Evolutionary conservation across 2,888 invertebrate genomes (phyloP).

Genomic region (Leuctra nigra): DNA sequence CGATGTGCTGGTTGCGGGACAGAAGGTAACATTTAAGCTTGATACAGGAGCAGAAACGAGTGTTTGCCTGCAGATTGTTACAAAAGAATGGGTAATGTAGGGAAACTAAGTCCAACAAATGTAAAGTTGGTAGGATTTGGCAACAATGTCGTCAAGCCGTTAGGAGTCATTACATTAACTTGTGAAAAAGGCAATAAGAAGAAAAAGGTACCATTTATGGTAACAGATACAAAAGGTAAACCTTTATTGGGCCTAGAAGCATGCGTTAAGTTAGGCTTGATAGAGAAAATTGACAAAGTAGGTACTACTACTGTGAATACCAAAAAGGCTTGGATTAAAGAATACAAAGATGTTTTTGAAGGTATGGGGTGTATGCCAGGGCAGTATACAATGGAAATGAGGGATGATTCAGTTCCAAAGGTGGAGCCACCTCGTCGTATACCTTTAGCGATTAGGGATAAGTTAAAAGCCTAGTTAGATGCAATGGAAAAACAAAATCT

Average conservation of each 20-base stretch:
- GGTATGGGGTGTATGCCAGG: not conserved
- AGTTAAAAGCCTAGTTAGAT: not conserved
- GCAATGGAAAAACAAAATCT: not conserved
- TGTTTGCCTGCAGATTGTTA: too few species aligned
- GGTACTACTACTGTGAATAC: too few species aligned
- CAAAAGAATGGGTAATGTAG: too few species aligned
- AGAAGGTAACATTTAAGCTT: not conserved
- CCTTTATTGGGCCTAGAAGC: not conserved
- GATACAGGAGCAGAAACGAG: slow-evolving; percentile 1
- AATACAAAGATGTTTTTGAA: not conserved
- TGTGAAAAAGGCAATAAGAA: not conserved
- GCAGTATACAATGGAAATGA: not conserved
- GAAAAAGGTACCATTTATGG: not conserved
- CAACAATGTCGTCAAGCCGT: not conserved
- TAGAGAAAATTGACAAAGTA: not conserved
- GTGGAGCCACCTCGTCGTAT: not conserved
- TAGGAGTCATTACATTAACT: not conserved
- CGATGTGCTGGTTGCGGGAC: too few species aligned
- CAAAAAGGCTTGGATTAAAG: too few species aligned
- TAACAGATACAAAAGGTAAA: not conserved
- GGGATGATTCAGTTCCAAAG: not conserved
- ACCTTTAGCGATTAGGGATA: not conserved
- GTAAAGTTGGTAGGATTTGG: not conserved
- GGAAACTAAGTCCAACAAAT: not conserved
- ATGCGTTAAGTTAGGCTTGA: not conserved